Conservation (phyloP, 2,888 invertebrate species). For the Plebejus melissa region DNA sequence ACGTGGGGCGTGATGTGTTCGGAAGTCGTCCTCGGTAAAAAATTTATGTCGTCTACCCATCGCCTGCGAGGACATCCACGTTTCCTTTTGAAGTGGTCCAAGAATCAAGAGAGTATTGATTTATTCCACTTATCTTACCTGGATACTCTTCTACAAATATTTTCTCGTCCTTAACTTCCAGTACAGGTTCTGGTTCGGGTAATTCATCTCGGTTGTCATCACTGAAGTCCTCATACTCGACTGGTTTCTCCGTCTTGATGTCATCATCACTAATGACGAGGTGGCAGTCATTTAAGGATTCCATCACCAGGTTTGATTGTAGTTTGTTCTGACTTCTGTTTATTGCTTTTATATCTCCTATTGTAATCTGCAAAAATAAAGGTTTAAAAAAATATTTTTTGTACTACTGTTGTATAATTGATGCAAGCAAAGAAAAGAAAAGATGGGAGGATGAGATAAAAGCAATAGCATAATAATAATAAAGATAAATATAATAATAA, state of each 20-base stretch:
- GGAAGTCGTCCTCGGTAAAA: no score
- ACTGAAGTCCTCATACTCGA: conserved; percentile 28
- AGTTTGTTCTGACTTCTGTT: conserved; percentile 45
- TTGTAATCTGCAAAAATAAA: conserved; percentile 48
- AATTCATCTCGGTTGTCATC: conserved; percentile 31
- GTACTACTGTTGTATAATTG: background rate
- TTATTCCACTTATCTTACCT: no score
- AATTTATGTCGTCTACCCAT: no score
- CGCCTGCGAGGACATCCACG: no score
- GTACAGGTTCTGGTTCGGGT: conserved; percentile 28
- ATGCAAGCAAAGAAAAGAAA: no score
- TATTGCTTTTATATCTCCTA: conserved; percentile 53
- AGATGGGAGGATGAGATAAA: no score
- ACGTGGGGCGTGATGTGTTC: no score
- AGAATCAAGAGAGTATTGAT: no score
- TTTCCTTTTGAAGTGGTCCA: no score
- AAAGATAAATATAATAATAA: no score
- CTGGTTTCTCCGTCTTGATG: conserved; percentile 40
- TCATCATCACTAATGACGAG: conserved; percentile 42
- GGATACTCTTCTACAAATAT: conserved; percentile 54
- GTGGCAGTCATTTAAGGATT: conserved; percentile 48
- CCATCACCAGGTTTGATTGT: conserved; percentile 44
- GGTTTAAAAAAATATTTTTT: background rate
- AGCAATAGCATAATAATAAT: no score
- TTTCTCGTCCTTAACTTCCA: conserved; percentile 34